Evolutionary conservation across 2,797 vertebrate genomes (phyloP), one percentile per base, ranked within the genome.

Genomic region (Emys orbicularis): DNA sequence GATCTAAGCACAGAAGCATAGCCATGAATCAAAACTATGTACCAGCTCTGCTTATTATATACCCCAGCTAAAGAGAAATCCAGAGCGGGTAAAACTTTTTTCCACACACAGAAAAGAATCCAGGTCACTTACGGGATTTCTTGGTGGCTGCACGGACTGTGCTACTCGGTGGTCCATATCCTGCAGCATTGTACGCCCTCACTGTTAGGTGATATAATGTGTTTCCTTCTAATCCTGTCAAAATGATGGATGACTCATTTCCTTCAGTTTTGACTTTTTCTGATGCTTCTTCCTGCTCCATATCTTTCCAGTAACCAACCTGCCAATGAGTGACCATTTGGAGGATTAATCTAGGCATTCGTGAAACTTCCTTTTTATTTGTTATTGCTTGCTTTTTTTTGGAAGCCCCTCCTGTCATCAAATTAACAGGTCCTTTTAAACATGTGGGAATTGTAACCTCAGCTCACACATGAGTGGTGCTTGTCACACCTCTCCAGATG

Each of bases 241-340:
- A 95, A 49, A 99, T 97, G 97, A 99, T 94, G 49, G 98, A 99
- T 2, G 99, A 99, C 93, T 99, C 99, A 50, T 99, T 99, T 96
- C 99, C 99, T 37, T 97, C 95, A 1, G 99, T 99, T 97, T 98
- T 99, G 93, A 99, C 98, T 91, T 99, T 99, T 94, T 98, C 98
- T 31, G 98, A 99, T 1, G 98, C 97, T 95, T 99, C 99, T 94
- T 99, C 99, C 98, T 99, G 98, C 95, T 99, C 99, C 90, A 92
- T 93, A 90, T 99, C 99, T 96, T 99, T 99, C 99, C 99, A 99
- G 98, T 98, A 99, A 98, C 97, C 98, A 98, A 99, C 98, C 99
- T 99, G 97, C 95, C 97, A 97, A 97, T 83, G 92, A 79, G 89
- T 4, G 83, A 95, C 21, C 74, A 96, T 86, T 94, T 1, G 31